Base-by-base conservation (phyloP, 2,888 invertebrate genomes). In the Ichneumon xanthorius region DNA sequence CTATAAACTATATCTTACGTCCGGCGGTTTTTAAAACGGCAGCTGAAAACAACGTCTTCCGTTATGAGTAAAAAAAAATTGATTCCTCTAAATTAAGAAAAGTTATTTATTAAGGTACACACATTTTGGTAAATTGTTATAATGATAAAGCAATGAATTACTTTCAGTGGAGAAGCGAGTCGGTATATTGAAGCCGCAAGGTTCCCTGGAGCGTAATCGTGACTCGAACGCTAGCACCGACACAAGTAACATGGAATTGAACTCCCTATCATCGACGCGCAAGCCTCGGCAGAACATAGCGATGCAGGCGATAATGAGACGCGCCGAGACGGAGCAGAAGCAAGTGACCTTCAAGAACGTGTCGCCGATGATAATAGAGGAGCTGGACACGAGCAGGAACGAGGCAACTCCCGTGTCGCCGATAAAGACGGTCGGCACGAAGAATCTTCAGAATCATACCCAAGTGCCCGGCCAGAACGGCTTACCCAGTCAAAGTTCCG, bases 301-400 rank as follows among this genome's bases (percentile, higher is more conserved):
- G 0, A 96, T 98, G 95, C 96, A 97, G 82, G 96, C 96, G 86
- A 96, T 97, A 90, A 96, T 96, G 95, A 95, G 96, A 87, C 96
- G 96, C 86, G 96, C 96, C 88, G 96, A 96, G 91, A 96, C 96
- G 88, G 95, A 95, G 67, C 96, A 96, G 90, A 96, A 96, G 92
- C 96, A 96, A 95, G 93, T 93, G 53, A 93, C 93, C 9, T 93
- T 93, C 40, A 92, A 92, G 75, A 93, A 93, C 71, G 87, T 92
- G 7, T 92, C 93, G 0, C 93, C 93, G 1, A 89, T 92, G 22
- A 89, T 90, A 33, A 87, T 91, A 4, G 92, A 92, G 50, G 92
- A 92, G 72, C 85, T 89, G 65, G 86, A 87, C 9, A 30, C 61
- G 1, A 82, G 67, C 40, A 58, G 88, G 86, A 78, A 71, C 26